A percentile compares a stretch with the other conserved stretches of the same genome.
These are phyloP conservation scores for Sebastolobus alascanus DNA, from an alignment of 2,797 vertebrate genomes.

Conservation along the genomic window DNA sequence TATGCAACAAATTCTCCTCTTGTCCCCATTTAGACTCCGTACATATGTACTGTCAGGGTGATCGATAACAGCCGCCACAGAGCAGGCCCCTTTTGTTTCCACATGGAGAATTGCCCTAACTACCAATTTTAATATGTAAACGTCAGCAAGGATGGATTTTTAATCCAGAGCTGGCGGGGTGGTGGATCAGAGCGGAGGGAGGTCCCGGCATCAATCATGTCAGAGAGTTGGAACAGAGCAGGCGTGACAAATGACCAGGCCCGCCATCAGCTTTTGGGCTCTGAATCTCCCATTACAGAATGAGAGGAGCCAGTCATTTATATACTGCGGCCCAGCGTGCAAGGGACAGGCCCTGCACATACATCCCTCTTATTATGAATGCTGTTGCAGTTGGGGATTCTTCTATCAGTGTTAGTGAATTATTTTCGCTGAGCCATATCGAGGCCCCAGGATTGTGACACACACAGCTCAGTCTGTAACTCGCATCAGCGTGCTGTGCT, in stretches of 20 bases:
- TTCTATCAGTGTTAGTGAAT: slow-evolving; percentile 35
- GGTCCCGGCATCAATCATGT: slow-evolving; percentile 78
- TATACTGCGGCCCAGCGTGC: slow-evolving; percentile 35
- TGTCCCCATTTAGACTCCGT: slow-evolving; percentile 40
- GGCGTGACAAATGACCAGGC: slow-evolving; percentile 78
- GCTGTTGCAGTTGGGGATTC: slow-evolving; percentile 6
- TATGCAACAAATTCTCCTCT: slow-evolving; percentile 26
- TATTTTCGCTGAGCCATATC: slow-evolving; percentile 24
- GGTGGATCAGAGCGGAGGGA: slow-evolving; percentile 69
- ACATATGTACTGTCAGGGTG: slow-evolving; percentile 64
- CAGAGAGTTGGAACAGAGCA: slow-evolving; percentile 56
- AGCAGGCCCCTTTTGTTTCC: slow-evolving; percentile 73
- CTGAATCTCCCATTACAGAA: slow-evolving; percentile 59
- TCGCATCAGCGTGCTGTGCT: slow-evolving; percentile 23
- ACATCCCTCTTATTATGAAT: slow-evolving; percentile 42
- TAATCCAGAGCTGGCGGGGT: slow-evolving; percentile 76
- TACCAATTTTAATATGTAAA: slow-evolving; percentile 82
- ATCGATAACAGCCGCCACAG: slow-evolving; percentile 65
- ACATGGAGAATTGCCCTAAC: slow-evolving; percentile 73
- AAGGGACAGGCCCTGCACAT: slow-evolving; percentile 24
- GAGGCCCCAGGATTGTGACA: slow-evolving; percentile 23
- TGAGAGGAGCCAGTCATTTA: slow-evolving; percentile 55
- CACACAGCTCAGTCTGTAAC: slow-evolving; percentile 12
- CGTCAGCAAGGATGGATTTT: slow-evolving; percentile 79
- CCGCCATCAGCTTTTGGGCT: slow-evolving; percentile 65